Base-by-base conservation (phyloP, 2,113 vertebrate genomes). In the Dryoscopus gambensis region DNA sequence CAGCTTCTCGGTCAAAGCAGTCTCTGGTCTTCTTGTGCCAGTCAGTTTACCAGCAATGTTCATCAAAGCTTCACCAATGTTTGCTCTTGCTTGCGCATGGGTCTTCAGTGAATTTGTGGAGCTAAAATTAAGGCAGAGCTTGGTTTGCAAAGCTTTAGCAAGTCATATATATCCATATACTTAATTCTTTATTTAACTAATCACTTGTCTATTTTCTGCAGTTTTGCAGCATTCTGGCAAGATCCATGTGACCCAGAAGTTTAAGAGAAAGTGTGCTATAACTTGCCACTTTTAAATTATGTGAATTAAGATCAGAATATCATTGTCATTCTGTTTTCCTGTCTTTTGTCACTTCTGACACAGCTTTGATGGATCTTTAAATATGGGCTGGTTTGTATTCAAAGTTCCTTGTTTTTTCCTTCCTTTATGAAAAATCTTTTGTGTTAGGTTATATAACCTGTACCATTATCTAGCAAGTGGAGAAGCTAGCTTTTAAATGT, bases 261-360 rank as follows among this genome's bases (percentile, higher is more conserved):
- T 89, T 57, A 63, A 59, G 42, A 90, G 63, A 63, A 91, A 74
- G 39, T 88, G 27, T 22, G 6, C 50, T 81, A 3, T 69, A 85
- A 87, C 79, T 81, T 93, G 24, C 30, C 52, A 49, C 35, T 93
- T 96, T 46, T 53, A 87, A 93, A 78, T 89, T 2, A 84, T 46
- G 52, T 88, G 73, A 95, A 84, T 89, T 95, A 90, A 84, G 92
- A 95, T 92, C 83, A 88, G 68, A 90, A 95, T 90, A 88, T 84
- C 68, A 68, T 5, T 93, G 79, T 89, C 88, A 65, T 81, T 95
- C 39, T 94, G 14, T 92, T 97, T 97, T 90, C 64, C 56, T 40
- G 0, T 60, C 79, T 87, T 92, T 52, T 94, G 73, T 95, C 85
- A 87, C 28, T 90, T 92, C 71, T 96, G 92, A 93, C 90, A 62